A percentile compares a stretch with the other conserved stretches of the same genome.
Conservation (phyloP, 2,113 vertebrate genomes). For the Calyptomena viridis region DNA sequence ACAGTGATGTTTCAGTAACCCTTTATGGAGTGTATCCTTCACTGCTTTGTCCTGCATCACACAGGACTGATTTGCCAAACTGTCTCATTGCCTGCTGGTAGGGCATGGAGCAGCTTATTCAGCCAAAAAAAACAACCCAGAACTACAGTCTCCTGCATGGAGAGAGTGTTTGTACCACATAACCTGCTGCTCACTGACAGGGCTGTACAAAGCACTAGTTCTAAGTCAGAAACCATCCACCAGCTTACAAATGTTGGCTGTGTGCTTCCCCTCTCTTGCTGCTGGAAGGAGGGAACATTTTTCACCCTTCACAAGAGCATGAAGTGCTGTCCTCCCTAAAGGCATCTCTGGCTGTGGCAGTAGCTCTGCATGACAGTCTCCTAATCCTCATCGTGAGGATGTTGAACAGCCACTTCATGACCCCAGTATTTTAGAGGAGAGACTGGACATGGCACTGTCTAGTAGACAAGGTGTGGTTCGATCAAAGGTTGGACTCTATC, state of each 20-base stretch:
- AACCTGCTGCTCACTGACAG: neutral
- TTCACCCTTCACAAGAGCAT: neutral
- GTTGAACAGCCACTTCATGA: neutral
- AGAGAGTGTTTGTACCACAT: neutral
- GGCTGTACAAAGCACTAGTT: neutral
- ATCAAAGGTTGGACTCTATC: too few species aligned
- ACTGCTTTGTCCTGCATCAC: neutral
- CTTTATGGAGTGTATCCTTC: neutral
- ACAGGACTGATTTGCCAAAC: neutral
- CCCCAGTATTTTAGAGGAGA: neutral
- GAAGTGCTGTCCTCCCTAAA: neutral
- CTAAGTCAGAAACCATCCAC: neutral
- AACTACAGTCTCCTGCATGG: neutral
- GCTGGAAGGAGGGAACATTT: neutral
- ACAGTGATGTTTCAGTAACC: fast-evolving
- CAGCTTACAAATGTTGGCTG: neutral
- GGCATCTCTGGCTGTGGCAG: neutral
- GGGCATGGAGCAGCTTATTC: neutral
- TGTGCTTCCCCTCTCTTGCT: neutral
- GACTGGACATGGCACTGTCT: too few species aligned
- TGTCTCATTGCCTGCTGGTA: neutral
- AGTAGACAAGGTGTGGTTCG: too few species aligned
- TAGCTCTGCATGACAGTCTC: neutral
- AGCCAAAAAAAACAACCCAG: neutral
- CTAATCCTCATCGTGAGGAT: neutral